Evolutionary conservation across 1,140 invertebrate species (phyloP), one percentile per base, ranked within the genome.

Genomic region (Drosophila sechellia): DNA sequence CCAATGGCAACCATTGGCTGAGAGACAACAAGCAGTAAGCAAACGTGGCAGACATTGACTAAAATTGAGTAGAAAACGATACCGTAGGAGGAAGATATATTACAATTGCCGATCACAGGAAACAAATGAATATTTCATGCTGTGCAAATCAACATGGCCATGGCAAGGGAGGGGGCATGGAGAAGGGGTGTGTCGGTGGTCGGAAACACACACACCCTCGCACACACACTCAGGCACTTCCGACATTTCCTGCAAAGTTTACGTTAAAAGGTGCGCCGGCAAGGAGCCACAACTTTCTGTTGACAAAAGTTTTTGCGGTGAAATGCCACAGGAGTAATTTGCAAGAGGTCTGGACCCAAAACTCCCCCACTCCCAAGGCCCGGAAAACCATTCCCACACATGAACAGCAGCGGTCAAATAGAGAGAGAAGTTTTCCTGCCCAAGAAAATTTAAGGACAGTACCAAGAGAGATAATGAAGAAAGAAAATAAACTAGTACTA

Each of bases 51-150:
- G 75, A 83, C 79, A 53, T 83, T 89, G 79, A 80, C 84, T 84
- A 90, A 89, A 90, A 89, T 89, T 80, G 73, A 89, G 85, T 89
- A 80, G 85, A 89, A 89, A 84, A 74, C 85, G 84, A 89, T 90
- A 80, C 84, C 84, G 77, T 79, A 84, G 65, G 56, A 71, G 84
- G 85, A 89, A 89, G 84, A 89, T 89, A 89, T 89, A 89, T 89
- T 89, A 79, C 79, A 89, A 89, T 89, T 89, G 85, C 85, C 84
- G 84, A 89, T 89, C 84, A 89, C 84, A 80, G 84, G 77, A 89
- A 89, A 89, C 80, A 89, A 89, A 89, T 89, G 85, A 89, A 89
- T 89, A 89, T 89, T 89, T 89, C 85, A 89, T 89, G 84, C 84
- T 89, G 84, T 89, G 84, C 77, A 87, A 87, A 87, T 87, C 83